A percentile compares a stretch with the other conserved stretches of the same genome.
Conservation (phyloP, 2,113 vertebrate genomes). For the rat (Rattus norvegicus) region GRCr8 NC_086032.1:90814501-90815000, state of each 20-base stretch:
- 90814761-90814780: conserved; percentile 21
- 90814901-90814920: neutral
- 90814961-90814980: conserved; percentile 42
- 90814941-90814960: conserved; percentile 43
- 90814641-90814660: conserved; percentile 47
- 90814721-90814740: neutral
- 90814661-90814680: conserved; percentile 78
- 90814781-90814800: neutral
- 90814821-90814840: neutral
- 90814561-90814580: neutral
- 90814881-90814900: neutral
- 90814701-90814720: conserved; percentile 53
- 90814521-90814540: neutral
- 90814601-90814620: neutral
- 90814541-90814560: neutral
- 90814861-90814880: neutral
- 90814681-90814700: conserved; percentile 79
- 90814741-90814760: neutral
- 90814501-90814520: conserved; percentile 57
- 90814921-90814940: conserved; percentile 36
- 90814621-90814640: conserved; percentile 43
- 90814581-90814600: neutral
- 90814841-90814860: neutral
- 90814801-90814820: conserved; percentile 38
- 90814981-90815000: conserved; percentile 61